Conservation (phyloP, 1,140 invertebrate genomes). For the Mya arenaria region DNA sequence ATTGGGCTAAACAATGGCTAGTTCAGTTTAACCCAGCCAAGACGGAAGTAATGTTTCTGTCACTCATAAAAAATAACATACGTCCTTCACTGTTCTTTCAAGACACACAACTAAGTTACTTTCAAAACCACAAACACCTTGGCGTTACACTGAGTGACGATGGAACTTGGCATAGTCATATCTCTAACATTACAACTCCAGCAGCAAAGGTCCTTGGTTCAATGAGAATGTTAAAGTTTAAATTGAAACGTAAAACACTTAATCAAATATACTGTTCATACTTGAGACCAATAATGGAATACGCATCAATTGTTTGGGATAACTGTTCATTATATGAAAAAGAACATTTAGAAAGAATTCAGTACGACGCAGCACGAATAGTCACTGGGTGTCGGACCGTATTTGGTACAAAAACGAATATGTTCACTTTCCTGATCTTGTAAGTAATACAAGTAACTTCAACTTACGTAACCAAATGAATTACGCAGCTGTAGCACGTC, state of each 20-base stretch:
- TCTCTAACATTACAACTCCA: slow-evolving; percentile 7
- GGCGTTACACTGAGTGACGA: background rate
- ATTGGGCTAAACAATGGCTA: background rate
- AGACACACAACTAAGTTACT: background rate
- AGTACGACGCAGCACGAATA: slow-evolving; percentile 20
- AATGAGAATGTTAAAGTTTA: slow-evolving; percentile 15
- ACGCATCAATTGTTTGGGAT: slow-evolving; percentile 27
- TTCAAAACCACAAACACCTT: background rate
- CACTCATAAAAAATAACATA: background rate
- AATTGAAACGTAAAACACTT: slow-evolving; percentile 23
- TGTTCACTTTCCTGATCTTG: too few species aligned
- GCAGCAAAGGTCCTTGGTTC: slow-evolving; percentile 7
- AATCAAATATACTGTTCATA: slow-evolving; percentile 22
- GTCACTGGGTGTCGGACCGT: slow-evolving; percentile 11
- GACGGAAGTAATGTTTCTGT: slow-evolving; percentile 8
- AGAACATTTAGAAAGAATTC: slow-evolving; percentile 6
- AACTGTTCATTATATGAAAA: slow-evolving; percentile 21
- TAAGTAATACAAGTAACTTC: too few species aligned
- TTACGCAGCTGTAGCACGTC: too few species aligned
- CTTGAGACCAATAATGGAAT: slow-evolving; percentile 20
- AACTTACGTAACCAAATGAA: too few species aligned
- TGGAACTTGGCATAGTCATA: slow-evolving; percentile 4
- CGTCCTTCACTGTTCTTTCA: background rate
- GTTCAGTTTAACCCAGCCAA: background rate
- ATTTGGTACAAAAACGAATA: too few species aligned